A percentile compares a stretch with the other conserved stretches of the same genome.
These are phyloP conservation scores for Ephestia elutella DNA, from an alignment of 1,140 invertebrate species.

Conservation along the genomic window DNA sequence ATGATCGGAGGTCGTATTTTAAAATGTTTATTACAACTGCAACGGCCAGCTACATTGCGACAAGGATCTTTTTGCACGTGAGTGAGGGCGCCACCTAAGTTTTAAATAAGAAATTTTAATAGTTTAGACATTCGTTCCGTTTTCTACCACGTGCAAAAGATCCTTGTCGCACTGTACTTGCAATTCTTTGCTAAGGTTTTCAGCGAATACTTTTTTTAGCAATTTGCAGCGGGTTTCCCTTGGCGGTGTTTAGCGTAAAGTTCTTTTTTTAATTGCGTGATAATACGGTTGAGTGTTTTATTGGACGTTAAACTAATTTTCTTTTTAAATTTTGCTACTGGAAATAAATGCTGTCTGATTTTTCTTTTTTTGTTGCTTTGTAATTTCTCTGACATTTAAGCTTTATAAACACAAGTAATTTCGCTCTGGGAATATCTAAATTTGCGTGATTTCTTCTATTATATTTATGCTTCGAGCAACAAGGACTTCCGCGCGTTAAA, in stretches of 20 bases:
- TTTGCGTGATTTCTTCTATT: too few relatives aligned
- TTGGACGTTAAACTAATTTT: not conserved
- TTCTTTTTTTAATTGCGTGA: constrained; percentile 35
- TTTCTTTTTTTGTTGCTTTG: not conserved
- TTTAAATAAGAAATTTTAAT: too few relatives aligned
- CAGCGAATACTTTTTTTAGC: constrained; percentile 44
- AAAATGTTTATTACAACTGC: constrained; percentile 51
- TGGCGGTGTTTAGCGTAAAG: constrained; percentile 44
- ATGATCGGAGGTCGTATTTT: constrained; percentile 44
- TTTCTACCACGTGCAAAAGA: too few relatives aligned
- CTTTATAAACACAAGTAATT: too few relatives aligned
- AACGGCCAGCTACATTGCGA: constrained; percentile 35
- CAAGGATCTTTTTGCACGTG: too few relatives aligned
- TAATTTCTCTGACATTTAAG: not conserved
- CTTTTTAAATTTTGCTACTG: not conserved
- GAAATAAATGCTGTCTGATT: not conserved
- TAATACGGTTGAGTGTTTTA: constrained; percentile 25
- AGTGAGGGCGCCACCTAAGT: too few relatives aligned
- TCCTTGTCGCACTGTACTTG: too few relatives aligned
- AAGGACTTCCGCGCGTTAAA: too few relatives aligned
- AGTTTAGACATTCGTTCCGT: too few relatives aligned
- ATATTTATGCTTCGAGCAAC: too few relatives aligned
- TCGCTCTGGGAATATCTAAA: too few relatives aligned
- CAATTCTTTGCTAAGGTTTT: constrained; percentile 32
- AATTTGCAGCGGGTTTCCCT: constrained; percentile 59